Percentiles rank a stretch among this genome's conserved stretches.
These are phyloP conservation scores for Anarrhichthys ocellatus DNA, from an alignment of 2,113 vertebrate species.

Conservation along the genomic window DNA sequence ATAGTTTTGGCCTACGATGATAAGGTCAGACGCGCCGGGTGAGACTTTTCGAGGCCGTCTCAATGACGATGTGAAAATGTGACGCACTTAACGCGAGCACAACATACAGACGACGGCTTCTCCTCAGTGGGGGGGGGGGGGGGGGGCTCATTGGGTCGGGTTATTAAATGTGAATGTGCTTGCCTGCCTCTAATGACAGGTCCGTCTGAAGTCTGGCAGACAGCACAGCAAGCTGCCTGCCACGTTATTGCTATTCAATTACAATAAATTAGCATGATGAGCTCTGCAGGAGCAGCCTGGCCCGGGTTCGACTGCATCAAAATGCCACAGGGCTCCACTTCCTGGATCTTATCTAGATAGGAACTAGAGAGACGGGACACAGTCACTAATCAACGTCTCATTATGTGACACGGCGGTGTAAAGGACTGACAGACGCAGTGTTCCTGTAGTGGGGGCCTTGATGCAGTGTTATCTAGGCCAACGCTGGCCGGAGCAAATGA, in stretches of 20 bases:
- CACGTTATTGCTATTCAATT: slow-evolving; percentile 72
- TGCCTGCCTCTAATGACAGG: slow-evolving; percentile 66
- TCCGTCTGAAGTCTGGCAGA: slow-evolving; percentile 63
- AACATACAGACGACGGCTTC: slow-evolving; percentile 9
- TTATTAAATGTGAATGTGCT: slow-evolving; percentile 36
- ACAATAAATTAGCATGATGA: slow-evolving; percentile 75
- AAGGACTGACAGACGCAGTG: slow-evolving; percentile 37
- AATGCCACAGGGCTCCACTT: slow-evolving; percentile 46
- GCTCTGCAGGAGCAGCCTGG: slow-evolving; percentile 38
- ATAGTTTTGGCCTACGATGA: slow-evolving; percentile 52
- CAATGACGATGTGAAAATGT: neutral
- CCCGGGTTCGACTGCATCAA: slow-evolving; percentile 42
- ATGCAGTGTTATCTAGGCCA: slow-evolving; percentile 51
- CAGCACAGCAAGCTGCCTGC: slow-evolving; percentile 61
- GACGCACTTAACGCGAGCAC: slow-evolving; percentile 19
- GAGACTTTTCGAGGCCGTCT: slow-evolving; percentile 42
- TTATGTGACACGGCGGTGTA: slow-evolving; percentile 44
- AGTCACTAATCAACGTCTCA: slow-evolving; percentile 64
- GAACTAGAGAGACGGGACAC: slow-evolving; percentile 23
- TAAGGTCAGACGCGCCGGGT: slow-evolving; percentile 58
- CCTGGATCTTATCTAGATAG: slow-evolving; percentile 46
- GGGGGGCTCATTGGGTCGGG: no score
- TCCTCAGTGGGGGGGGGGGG: slow-evolving; percentile 32
- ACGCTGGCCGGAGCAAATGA: slow-evolving; percentile 45
- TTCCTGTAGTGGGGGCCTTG: slow-evolving; percentile 18